A percentile compares a stretch with the other conserved stretches of the same genome.
These are phyloP conservation scores for Xenus cinereus DNA, from an alignment of 2,113 vertebrate species.

Conservation along the genomic window DNA sequence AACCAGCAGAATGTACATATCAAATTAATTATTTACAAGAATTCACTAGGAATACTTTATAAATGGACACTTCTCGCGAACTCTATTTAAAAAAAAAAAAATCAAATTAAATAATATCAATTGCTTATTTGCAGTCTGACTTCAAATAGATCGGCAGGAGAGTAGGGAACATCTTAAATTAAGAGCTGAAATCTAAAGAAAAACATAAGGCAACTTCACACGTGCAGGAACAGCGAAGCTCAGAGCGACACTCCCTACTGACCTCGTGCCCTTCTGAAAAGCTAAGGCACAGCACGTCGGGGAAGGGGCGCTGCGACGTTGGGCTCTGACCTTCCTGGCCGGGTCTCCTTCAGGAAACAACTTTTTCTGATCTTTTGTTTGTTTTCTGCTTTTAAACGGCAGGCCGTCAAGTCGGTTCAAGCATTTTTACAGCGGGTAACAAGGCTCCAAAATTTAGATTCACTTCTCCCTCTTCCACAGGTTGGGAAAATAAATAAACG, in stretches of 20 bases:
- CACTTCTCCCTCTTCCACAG: neutral
- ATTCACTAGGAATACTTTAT: slow-evolving; percentile 18
- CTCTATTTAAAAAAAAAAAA: neutral
- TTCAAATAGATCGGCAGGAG: neutral
- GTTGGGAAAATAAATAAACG: slow-evolving; percentile 45
- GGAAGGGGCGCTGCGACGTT: neutral
- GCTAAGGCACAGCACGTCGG: neutral
- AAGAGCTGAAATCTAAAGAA: neutral
- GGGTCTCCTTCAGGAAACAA: neutral
- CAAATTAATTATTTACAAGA: slow-evolving; percentile 37
- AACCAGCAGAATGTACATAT: slow-evolving; percentile 56
- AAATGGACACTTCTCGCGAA: neutral
- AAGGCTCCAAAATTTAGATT: neutral
- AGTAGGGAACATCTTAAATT: neutral
- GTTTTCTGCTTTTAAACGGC: neutral
- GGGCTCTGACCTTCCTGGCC: neutral
- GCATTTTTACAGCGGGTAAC: neutral
- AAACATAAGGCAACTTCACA: slow-evolving; percentile 18
- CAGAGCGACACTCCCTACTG: neutral
- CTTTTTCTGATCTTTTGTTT: neutral
- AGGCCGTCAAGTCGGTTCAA: neutral
- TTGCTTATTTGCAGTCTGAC: neutral
- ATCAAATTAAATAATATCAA: neutral
- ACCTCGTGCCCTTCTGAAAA: neutral
- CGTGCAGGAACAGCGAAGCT: neutral